Conservation (phyloP, 2,113 vertebrate genomes). For the Plestiodon gilberti region DNA sequence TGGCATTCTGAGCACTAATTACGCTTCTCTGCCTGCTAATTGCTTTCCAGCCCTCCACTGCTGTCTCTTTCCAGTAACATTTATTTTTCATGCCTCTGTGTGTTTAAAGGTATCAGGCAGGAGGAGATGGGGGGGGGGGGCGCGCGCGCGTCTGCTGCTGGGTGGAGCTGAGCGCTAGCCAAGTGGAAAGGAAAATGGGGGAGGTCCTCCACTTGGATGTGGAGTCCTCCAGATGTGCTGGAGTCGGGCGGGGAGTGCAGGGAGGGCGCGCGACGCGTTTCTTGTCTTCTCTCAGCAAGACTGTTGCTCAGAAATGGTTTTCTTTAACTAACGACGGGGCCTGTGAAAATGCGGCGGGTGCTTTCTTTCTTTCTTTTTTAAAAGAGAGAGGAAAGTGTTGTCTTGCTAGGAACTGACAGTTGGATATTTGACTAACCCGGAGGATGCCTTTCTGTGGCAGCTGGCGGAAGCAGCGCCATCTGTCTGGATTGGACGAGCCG, state of each 20-base stretch:
- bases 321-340: neutral
- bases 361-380: no score
- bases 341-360: neutral
- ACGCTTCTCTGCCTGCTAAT: constrained; percentile 73
- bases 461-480: neutral
- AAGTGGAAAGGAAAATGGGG: neutral
- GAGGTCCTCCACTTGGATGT: no score
- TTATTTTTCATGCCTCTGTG: constrained; percentile 64
- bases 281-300: neutral
- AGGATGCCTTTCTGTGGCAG: neutral
- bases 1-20: constrained; percentile 72
- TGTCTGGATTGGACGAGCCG: neutral
- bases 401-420: neutral
- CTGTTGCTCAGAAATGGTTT: neutral
- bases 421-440: neutral
- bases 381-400: neutral
- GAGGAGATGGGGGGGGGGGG: neutral
- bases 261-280: neutral
- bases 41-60: constrained; percentile 67
- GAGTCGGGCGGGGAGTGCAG: neutral
- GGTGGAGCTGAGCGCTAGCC: neutral
- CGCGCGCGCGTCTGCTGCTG: neutral
- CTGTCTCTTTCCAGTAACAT: constrained; percentile 55
- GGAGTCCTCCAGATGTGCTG: neutral
- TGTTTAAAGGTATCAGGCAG: constrained; percentile 53